These are phyloP conservation scores for Coelopa frigida DNA, from an alignment of 1,140 invertebrate species.

Conservation along the genomic window DNA sequence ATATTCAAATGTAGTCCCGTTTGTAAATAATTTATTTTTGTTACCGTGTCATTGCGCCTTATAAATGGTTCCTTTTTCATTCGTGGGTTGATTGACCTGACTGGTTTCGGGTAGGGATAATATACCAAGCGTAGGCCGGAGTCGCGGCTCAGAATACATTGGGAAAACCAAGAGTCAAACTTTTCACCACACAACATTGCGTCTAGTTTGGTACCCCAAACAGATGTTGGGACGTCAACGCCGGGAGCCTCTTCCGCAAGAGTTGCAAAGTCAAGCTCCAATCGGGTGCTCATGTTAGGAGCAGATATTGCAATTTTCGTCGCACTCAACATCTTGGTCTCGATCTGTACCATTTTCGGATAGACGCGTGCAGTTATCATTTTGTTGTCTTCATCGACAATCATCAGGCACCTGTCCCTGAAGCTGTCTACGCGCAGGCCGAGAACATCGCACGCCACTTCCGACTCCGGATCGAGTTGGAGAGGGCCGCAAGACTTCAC, in stretches of 20 bases:
- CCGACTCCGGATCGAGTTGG: slow-evolving; percentile 22
- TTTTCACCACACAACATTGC: slow-evolving; percentile 56
- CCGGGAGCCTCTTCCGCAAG: slow-evolving; percentile 27
- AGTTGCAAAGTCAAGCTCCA: slow-evolving; percentile 43
- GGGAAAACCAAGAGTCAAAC: slow-evolving; percentile 54
- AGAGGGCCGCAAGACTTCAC: slow-evolving; percentile 50
- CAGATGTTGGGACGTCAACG: slow-evolving; percentile 40
- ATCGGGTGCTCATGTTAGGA: slow-evolving; percentile 47
- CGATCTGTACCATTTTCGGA: slow-evolving; percentile 49
- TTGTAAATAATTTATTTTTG: background rate
- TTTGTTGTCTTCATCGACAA: slow-evolving; percentile 47
- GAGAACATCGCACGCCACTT: slow-evolving; percentile 45
- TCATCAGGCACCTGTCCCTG: slow-evolving; percentile 49
- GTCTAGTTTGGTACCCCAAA: slow-evolving; percentile 48
- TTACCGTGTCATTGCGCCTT: slow-evolving; percentile 30
- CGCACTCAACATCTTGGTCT: slow-evolving; percentile 39
- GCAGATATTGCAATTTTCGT: slow-evolving; percentile 41
- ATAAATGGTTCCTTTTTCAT: slow-evolving; percentile 27
- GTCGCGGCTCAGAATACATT: slow-evolving; percentile 51
- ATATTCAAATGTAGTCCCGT: background rate
- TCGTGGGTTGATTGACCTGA: slow-evolving; percentile 18
- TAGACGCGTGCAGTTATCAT: slow-evolving; percentile 49
- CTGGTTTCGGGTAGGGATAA: slow-evolving; percentile 48
- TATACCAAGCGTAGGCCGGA: slow-evolving; percentile 52
- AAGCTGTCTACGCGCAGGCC: slow-evolving; percentile 45